Percentiles rank a stretch among this genome's conserved stretches.
phyloP scores from a whole-genome alignment of 2,888 invertebrate species.

The Coelopa pilipes region DNA sequence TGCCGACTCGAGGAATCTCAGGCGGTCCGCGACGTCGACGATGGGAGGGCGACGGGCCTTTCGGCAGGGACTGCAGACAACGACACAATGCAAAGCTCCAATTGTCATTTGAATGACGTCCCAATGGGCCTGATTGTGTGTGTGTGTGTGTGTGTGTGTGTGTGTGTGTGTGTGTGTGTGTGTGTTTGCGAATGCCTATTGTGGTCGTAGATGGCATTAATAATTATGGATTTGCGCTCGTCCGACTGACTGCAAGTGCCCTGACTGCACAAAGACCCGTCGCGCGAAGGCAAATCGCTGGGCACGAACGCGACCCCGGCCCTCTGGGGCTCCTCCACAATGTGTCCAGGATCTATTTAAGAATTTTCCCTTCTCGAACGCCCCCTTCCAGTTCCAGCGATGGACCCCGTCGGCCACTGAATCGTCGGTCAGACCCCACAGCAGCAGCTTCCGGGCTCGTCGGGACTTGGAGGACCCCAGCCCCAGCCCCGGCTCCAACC shows the following conservation, averaged over 20 bases:
- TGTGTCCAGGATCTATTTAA: too few relatives aligned
- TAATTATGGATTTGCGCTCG: slow-evolving; percentile 29
- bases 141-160: not conserved
- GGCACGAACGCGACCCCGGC: not conserved
- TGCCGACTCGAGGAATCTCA: too few relatives aligned
- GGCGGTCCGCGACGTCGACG: too few relatives aligned
- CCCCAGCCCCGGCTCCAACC: too few relatives aligned
- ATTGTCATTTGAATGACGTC: slow-evolving; percentile 16
- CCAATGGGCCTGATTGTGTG: not conserved
- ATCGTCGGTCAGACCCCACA: too few relatives aligned
- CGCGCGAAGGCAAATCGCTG: not conserved
- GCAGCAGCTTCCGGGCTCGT: too few relatives aligned
- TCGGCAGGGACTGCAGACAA: not conserved
- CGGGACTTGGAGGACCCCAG: too few relatives aligned
- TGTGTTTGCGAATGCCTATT: not conserved
- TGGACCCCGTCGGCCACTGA: too few relatives aligned
- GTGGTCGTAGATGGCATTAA: slow-evolving; percentile 18
- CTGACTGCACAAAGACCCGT: slow-evolving; percentile 6
- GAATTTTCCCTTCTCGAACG: too few relatives aligned
- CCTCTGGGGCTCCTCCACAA: too few relatives aligned
- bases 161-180: not conserved
- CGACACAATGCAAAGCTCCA: not conserved
- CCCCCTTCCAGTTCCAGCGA: too few relatives aligned
- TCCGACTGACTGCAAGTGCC: slow-evolving; percentile 26
- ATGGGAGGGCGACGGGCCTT: too few relatives aligned